Base-by-base conservation (phyloP, 1,140 invertebrate species). In the Drosophila serrata region DNA sequence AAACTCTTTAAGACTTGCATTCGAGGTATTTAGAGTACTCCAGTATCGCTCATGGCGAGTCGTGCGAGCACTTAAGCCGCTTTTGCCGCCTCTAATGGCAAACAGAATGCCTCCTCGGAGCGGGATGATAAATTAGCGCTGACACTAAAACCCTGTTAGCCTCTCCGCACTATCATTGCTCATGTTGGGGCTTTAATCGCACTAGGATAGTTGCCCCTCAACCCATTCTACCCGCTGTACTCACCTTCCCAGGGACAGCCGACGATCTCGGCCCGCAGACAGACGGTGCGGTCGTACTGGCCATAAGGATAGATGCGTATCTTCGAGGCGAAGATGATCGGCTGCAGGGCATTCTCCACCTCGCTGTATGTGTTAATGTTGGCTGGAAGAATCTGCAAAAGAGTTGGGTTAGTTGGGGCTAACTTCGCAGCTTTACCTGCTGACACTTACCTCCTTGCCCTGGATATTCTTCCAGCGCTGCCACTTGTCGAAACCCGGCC, bases 251-350 rank as follows among this genome's bases (percentile, higher is more conserved):
- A 97, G 45, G 94, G 94, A 92, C 97, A 98, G 53, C 97, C 97
- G 81, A 97, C 97, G 57, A 99, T 93, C 93, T 99, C 98, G 11
- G 98, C 97, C 67, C 98, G 94, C 95, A 99, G 96, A 93, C 98
- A 99, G 35, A 98, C 97, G 0, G 97, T 98, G 33, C 98, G 94
- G 19, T 97, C 96, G 92, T 98, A 96, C 55, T 96, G 95, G 57
- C 97, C 97, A 93, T 96, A 97, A 4, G 98, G 98, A 84, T 98
- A 96, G 92, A 99, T 97, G 40, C 98, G 95, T 40, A 99, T 95
- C 94, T 96, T 96, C 33, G 95, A 97, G 6, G 97, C 97, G 33
- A 98, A 94, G 74, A 98, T 96, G 6, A 97, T 97, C 4, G 97
- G 95, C 82, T 98, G 96, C 74, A 99, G 93, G 53, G 95, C 93